phyloP scores from a whole-genome alignment of 2,113 vertebrate species.

The Perca schrenkii region DNA sequence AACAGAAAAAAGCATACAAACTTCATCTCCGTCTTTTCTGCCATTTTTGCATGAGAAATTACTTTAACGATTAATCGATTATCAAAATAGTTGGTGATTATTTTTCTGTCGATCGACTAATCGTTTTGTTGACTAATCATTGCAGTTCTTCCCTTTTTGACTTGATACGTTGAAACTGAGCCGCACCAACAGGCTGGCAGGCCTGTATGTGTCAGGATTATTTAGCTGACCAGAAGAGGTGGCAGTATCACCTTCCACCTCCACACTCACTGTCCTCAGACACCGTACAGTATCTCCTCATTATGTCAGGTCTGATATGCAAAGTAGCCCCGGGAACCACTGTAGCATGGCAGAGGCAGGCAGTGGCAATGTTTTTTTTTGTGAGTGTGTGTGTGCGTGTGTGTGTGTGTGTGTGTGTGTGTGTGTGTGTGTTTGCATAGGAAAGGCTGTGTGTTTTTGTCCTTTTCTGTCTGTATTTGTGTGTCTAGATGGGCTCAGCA shows the following conservation, averaged over 20 bases:
- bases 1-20: no score
- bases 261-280: constrained; percentile 60
- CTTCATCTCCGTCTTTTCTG: no score
- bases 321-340: constrained; percentile 54
- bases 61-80: no score
- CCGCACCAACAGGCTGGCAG: constrained; percentile 17
- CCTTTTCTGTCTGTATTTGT: constrained; percentile 21
- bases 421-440: constrained; percentile 19
- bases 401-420: background rate
- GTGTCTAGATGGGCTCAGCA: constrained; percentile 9
- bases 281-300: constrained; percentile 63
- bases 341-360: constrained; percentile 30
- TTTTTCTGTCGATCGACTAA: no score
- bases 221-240: constrained; percentile 50
- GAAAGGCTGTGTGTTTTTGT: background rate
- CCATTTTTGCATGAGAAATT: no score
- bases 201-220: constrained; percentile 36
- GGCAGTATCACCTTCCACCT: constrained; percentile 64
- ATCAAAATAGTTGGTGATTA: no score
- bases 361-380: background rate
- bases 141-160: background rate
- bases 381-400: background rate
- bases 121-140: no score
- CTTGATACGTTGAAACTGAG: constrained; percentile 24
- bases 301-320: constrained; percentile 67